Percentiles rank a stretch among this genome's conserved stretches.
These are phyloP conservation scores for Dynastes grantii DNA, from an alignment of 2,888 invertebrate genomes.

Conservation along the genomic window DNA sequence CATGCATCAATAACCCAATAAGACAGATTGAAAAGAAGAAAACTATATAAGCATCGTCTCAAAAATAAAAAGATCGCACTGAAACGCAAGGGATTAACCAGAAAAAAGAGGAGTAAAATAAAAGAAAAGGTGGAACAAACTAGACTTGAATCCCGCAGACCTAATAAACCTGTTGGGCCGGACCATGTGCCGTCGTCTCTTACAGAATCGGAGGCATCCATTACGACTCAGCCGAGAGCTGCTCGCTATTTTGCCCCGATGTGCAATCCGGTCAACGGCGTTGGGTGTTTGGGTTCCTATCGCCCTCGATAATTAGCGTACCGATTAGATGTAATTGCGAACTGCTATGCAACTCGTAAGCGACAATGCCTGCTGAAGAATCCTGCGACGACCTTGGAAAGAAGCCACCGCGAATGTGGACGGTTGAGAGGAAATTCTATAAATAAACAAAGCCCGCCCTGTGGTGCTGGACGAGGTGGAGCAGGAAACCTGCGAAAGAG, in stretches of 20 bases:
- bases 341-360: constrained; percentile 23
- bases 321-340: constrained; percentile 34
- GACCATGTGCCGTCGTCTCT: neutral
- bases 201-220: neutral
- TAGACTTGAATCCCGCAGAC: constrained; percentile 10
- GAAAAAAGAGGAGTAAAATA: neutral
- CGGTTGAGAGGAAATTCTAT: constrained; percentile 4
- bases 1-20: no score
- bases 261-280: neutral
- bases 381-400: constrained; percentile 37
- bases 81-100: neutral
- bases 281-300: neutral
- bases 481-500: neutral
- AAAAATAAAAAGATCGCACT: no score
- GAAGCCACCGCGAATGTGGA: neutral
- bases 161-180: constrained; percentile 7
- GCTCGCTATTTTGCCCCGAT: neutral
- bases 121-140: constrained; percentile 1
- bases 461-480: neutral
- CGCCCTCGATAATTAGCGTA: constrained; percentile 24
- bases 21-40: no score
- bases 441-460: neutral
- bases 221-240: neutral
- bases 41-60: neutral
- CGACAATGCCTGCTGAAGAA: constrained; percentile 38